A percentile compares a stretch with the other conserved stretches of the same genome.
These are phyloP conservation scores for Matsumyia berberina DNA, from an alignment of 2,888 invertebrate genomes.

Conservation along the genomic window DNA sequence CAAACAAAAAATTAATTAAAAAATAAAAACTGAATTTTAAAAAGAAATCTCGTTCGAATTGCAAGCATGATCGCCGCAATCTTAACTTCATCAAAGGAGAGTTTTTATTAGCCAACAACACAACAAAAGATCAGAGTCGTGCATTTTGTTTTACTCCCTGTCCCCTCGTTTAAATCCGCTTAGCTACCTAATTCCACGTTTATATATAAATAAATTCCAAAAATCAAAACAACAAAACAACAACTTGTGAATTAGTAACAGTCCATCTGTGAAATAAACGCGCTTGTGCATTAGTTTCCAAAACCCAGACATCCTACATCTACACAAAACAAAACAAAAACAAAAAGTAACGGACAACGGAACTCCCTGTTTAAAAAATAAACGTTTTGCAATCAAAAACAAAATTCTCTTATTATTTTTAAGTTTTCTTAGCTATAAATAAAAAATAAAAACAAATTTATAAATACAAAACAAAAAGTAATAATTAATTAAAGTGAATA, in stretches of 20 bases:
- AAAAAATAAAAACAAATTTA: slow-evolving; percentile 59
- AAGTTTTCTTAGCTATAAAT: slow-evolving; percentile 73
- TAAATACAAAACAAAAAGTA: slow-evolving; percentile 50
- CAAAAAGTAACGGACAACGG: slow-evolving; percentile 62
- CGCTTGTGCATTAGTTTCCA: slow-evolving; percentile 47
- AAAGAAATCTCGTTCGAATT: slow-evolving; percentile 51
- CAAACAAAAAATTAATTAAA: slow-evolving; percentile 40
- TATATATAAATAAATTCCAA: slow-evolving; percentile 24
- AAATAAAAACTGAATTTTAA: slow-evolving; percentile 47
- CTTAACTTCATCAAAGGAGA: slow-evolving; percentile 48
- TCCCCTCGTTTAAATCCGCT: slow-evolving; percentile 37
- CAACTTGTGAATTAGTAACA: slow-evolving; percentile 43
- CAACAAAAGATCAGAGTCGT: slow-evolving; percentile 58
- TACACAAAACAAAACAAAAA: slow-evolving; percentile 20
- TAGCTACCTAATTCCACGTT: slow-evolving; percentile 35
- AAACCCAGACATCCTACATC: slow-evolving; percentile 32
- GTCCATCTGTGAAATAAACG: slow-evolving; percentile 46
- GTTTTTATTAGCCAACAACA: slow-evolving; percentile 52
- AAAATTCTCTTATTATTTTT: slow-evolving; percentile 69
- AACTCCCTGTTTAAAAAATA: slow-evolving; percentile 73
- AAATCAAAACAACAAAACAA: slow-evolving; percentile 10
- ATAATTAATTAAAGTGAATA: slow-evolving; percentile 63
- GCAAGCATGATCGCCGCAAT: slow-evolving; percentile 57
- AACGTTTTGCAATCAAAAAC: slow-evolving; percentile 70
- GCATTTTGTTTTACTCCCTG: slow-evolving; percentile 47